Evolutionary conservation across 2,113 vertebrate genomes (phyloP).

Genomic region (Sphaerodactylus townsendi): DNA sequence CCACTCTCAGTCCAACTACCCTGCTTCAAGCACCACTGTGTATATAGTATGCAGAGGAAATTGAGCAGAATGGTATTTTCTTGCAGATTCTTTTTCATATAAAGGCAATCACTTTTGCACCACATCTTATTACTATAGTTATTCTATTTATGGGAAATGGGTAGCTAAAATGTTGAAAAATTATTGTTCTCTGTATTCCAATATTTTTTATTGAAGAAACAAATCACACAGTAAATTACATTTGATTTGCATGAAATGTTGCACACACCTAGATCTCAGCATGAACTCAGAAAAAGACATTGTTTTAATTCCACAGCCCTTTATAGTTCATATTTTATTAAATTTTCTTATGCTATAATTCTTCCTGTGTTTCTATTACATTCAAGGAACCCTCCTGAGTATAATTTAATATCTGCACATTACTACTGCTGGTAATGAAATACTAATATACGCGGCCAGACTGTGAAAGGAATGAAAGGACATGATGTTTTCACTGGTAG

Average conservation of each 20-base stretch:
- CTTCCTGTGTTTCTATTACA: conserved; percentile 42
- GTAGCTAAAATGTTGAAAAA: conserved; percentile 48
- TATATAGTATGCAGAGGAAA: background rate
- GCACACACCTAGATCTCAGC: conserved; percentile 42
- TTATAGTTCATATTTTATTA: conserved; percentile 38
- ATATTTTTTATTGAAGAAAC: conserved; percentile 64
- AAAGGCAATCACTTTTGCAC: conserved; percentile 50
- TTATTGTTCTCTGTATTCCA: conserved; percentile 41
- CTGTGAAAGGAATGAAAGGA: conserved; percentile 20
- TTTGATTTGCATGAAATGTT: conserved; percentile 55
- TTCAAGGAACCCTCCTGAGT: conserved; percentile 45
- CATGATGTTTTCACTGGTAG: background rate
- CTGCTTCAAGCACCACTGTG: too few species aligned
- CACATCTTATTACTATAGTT: conserved; percentile 61
- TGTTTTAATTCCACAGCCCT: conserved; percentile 62
- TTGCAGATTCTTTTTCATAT: conserved; percentile 22
- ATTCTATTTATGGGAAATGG: conserved; percentile 62
- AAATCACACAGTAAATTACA: conserved; percentile 65
- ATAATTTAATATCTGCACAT: conserved; percentile 60
- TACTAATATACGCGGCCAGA: conserved; percentile 29
- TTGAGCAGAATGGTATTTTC: conserved; percentile 35
- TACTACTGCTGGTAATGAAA: conserved; percentile 35
- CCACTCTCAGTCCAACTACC: too few species aligned
- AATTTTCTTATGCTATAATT: conserved; percentile 50
- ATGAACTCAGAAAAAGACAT: conserved; percentile 57